Base-by-base conservation (phyloP, 23 tunicate species). In the Halocynthia aurantium region DNA sequence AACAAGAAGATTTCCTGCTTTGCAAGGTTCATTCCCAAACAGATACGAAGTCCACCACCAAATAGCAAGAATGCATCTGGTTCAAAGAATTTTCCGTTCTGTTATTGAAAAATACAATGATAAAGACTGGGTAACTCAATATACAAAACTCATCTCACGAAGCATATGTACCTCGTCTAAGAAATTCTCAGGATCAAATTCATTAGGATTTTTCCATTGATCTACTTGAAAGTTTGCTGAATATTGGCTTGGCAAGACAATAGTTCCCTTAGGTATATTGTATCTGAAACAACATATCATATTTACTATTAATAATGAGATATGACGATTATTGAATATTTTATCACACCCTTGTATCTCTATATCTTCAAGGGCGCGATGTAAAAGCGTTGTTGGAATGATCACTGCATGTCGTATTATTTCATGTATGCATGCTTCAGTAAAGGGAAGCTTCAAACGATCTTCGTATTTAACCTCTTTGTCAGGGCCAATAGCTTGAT, bases 341-440 rank as follows among this genome's bases (percentile, higher is more conserved):
- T n/a, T n/a, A n/a, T n/a, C n/a, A n/a, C n/a, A n/a, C n/a, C n/a
- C 69, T 7, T 10, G 20, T 10, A 64, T 8, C 7, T 64, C 8
- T 7, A 64, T 7, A 44, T 64, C 69, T 64, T 64, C 69, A 7
- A 64, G 40, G 8, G 69, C 69, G 22, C 7, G 40, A 19, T 44
- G 8, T 8, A 44, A 44, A 7, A 64, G 10, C 22, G 44, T 44
- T 31, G 22, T 8, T 19, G 20, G 69, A 64, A 44, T 44, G 22
- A 64, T 44, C 20, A 19, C 22, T 8, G 69, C 69, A 10, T 19
- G 22, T 64, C 69, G 20, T n/a, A n/a, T n/a, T n/a, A n/a, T n/a
- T n/a, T n/a, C n/a, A n/a, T n/a, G n/a, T n/a, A n/a, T n/a, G n/a
- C 8, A 19, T 64, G 69, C 69, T 64, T 64, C 69, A 7, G 69